Evolutionary conservation across 2,113 vertebrate genomes (phyloP), one percentile per base, ranked within the genome.

Genomic region (Siniperca knerii): DNA sequence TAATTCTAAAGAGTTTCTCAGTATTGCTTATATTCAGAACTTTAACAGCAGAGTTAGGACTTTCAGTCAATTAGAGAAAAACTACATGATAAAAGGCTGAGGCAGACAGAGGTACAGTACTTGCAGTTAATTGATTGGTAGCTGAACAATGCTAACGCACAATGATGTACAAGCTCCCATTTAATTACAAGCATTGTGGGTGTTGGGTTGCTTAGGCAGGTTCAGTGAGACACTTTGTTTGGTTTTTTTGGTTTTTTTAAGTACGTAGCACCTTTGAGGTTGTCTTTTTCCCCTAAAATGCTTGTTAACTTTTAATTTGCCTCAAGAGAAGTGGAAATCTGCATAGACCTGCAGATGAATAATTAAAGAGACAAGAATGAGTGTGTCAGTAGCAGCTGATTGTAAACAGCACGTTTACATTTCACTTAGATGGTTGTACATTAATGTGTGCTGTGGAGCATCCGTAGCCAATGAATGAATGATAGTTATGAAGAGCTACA

Each of bases 101-200:
- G 83, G 61, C 66, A 78, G 67, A 62, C 70, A 72, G 76, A 72
- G 55, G 68, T 64, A 79, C 72, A 37, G 35, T 37, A 37, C 35
- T 84, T 60, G 70, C 80, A 44, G 84, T 75, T 93, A 84, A 91
- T 86, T 90, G 87, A 89, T 88, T 46, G 78, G 73, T 75, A 68
- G 77, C 84, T 6, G 69, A 91, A 89, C 88, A 91, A 85, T 82
- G 81, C 70, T 20, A 57, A 77, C 23, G 12, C 61, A 81, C 79
- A 81, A 81, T 69, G 40, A 92, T 81, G 78, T 77, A 89, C 70
- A 88, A 80, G 77, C 77, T 58, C 54, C 60, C 15, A 55, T 81
- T 87, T 88, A 90, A 90, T 90, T 78, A 84, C 65, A 40, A 46
- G 66, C 71, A 70, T 65, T 44, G 83, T 81, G 75, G 46, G 65